Conservation (phyloP, 1,140 invertebrate genomes). For the Uloborus diversus region DNA sequence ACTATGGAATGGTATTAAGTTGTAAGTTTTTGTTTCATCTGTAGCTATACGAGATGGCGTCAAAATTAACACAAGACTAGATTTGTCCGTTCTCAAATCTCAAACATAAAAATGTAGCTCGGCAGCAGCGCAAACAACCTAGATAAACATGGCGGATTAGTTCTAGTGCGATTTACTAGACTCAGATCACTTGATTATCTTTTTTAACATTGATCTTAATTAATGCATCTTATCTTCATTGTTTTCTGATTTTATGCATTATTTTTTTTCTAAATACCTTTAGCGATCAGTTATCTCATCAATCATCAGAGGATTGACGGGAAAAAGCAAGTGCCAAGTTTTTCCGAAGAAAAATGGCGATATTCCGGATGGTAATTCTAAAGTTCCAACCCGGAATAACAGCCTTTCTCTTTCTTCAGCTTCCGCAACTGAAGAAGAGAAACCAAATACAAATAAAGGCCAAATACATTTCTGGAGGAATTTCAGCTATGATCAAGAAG, state of each 20-base stretch:
- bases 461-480: constrained; percentile 50
- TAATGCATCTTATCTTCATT: neutral
- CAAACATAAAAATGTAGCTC: too few relatives aligned
- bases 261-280: neutral
- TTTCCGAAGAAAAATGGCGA: constrained; percentile 38
- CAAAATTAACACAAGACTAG: too few relatives aligned
- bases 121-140: neutral
- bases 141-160: neutral
- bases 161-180: neutral
- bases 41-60: too few relatives aligned
- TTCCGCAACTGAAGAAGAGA: neutral
- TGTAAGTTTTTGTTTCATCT: too few relatives aligned
- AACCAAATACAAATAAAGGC: neutral
- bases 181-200: neutral
- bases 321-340: constrained; percentile 23
- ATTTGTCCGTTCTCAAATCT: too few relatives aligned
- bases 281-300: constrained; percentile 46
- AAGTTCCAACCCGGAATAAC: neutral
- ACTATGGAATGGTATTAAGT: too few relatives aligned
- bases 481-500: constrained; percentile 38
- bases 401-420: constrained; percentile 14
- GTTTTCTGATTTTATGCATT: neutral
- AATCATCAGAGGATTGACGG: constrained; percentile 21
- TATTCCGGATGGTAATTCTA: neutral
- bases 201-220: neutral